These are phyloP conservation scores for Pelmatolapia mariae DNA, from an alignment of 2,113 vertebrate genomes.

Conservation along the genomic window DNA sequence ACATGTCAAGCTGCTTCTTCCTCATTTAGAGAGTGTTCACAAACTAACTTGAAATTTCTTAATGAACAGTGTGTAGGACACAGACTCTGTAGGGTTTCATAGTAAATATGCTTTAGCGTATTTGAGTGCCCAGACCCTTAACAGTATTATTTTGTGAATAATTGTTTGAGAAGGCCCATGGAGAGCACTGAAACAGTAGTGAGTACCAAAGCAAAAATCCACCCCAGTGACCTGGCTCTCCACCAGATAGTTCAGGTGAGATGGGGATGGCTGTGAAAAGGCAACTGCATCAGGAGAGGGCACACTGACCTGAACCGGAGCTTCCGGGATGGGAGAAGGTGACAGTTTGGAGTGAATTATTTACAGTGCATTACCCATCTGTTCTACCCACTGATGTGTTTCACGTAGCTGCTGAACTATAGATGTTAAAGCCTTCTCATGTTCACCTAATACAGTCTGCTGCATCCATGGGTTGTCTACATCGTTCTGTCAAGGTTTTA, in stretches of 20 bases:
- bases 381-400: background rate
- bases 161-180: background rate
- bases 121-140: background rate
- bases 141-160: background rate
- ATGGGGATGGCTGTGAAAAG: background rate
- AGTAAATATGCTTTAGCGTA: background rate
- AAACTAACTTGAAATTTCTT: background rate
- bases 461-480: background rate
- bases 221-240: background rate
- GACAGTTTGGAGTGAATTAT: background rate
- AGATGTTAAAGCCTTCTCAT: background rate
- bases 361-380: background rate
- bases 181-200: background rate
- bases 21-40: background rate
- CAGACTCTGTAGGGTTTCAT: background rate
- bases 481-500: background rate
- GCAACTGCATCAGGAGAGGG: background rate
- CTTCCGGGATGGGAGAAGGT: background rate
- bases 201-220: background rate
- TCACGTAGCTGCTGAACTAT: background rate
- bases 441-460: background rate
- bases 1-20: background rate
- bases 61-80: background rate
- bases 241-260: background rate
- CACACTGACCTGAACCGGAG: background rate